Evolutionary conservation across 2,888 invertebrate species (phyloP).

Genomic region (Schizotus pectinicornis): DNA sequence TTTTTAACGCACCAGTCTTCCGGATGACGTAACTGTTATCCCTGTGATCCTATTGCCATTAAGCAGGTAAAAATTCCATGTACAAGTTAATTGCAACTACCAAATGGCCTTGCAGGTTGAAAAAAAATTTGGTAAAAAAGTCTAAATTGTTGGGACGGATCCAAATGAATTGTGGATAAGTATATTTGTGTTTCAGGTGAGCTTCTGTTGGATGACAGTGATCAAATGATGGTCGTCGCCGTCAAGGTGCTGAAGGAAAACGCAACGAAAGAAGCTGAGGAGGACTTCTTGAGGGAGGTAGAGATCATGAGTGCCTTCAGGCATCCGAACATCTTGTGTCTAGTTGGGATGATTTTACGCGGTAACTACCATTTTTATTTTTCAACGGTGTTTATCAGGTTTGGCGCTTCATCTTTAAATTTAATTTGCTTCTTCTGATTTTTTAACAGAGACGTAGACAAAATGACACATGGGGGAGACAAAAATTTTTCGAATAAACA

Average conservation of each 20-base stretch:
- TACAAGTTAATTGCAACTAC: too few relatives aligned
- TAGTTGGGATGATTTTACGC: conserved; percentile 78
- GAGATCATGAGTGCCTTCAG: conserved; percentile 84
- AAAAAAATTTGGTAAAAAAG: too few relatives aligned
- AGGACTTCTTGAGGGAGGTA: conserved; percentile 82
- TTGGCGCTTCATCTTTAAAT: neutral
- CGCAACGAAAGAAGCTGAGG: conserved; percentile 77
- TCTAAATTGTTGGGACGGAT: conserved; percentile 8
- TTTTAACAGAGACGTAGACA: too few relatives aligned
- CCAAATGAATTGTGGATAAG: neutral
- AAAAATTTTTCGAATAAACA: too few relatives aligned
- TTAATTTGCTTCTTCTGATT: too few relatives aligned
- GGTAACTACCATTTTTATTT: conserved; percentile 58
- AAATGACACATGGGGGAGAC: too few relatives aligned
- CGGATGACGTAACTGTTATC: too few relatives aligned
- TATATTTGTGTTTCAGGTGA: conserved; percentile 60
- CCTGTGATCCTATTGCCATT: too few relatives aligned
- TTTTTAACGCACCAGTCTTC: too few relatives aligned
- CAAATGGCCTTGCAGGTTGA: too few relatives aligned
- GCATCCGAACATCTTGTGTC: conserved; percentile 79
- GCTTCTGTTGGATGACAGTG: conserved; percentile 57
- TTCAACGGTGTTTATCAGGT: neutral
- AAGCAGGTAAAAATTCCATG: too few relatives aligned
- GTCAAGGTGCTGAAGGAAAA: conserved; percentile 82
- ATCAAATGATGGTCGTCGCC: conserved; percentile 66